Base-by-base conservation (phyloP, 2,797 vertebrate genomes). In the Phaenicophaeus curvirostris region DNA sequence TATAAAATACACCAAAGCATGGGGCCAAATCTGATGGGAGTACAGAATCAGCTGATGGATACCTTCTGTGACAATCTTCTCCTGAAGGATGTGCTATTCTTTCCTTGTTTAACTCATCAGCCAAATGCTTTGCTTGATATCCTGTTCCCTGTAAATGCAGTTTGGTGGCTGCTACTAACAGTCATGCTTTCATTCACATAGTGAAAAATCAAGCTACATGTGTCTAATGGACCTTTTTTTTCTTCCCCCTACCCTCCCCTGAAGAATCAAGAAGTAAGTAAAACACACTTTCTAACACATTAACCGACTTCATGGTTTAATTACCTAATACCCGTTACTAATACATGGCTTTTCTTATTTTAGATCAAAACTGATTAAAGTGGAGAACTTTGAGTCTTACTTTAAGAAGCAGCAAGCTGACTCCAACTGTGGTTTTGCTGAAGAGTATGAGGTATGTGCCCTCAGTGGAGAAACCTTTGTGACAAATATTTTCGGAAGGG, bases 341-440 rank as follows among this genome's bases (percentile, higher is more conserved):
- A 91, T 35, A 71, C 15, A 1, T 50, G 55, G 12, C 17, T 95
- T 95, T 90, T 69, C 74, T 81, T 72, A 8, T 93, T 87, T 55
- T 97, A 99, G 99, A 86, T 98, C 98, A 94, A 96, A 98, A 75
- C 83, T 98, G 58, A 98, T 99, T 92, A 98, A 96, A 94, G 98
- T 99, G 83, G 98, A 99, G 92, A 98, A 98, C 89, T 99, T 98
- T 41, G 98, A 99, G 90, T 95, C 97, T 13, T 99, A 99, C 96
- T 99, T 98, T 95, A 99, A 96, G 96, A 99, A 98, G 94, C 99
- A 99, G 96, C 98, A 98, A 94, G 99, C 99, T 1, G 98, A 99
- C 95, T 99, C 98, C 89, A 99, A 98, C 96, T 99, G 99, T 95
- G 99, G 99, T 65, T 99, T 99, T 84, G 99, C 99, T 53, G 98